phyloP scores from a whole-genome alignment of 1,140 invertebrate genomes.

The Cydia splendana region DNA sequence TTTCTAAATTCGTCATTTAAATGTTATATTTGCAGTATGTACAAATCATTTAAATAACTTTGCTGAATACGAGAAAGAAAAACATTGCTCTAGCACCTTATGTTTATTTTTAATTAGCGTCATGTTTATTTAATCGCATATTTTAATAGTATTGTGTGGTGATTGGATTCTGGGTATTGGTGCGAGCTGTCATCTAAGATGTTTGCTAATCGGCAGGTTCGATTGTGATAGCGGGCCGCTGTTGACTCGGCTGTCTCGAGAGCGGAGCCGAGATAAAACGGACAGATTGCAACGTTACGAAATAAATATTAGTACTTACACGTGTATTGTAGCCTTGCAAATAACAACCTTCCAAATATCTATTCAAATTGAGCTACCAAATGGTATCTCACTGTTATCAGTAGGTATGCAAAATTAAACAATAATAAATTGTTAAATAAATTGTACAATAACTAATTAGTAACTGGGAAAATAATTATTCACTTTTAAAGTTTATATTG shows the following conservation, averaged over 20 bases:
- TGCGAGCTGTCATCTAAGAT: constrained; percentile 13
- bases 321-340: background rate
- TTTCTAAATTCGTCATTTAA: too few species aligned
- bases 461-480: too few species aligned
- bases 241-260: background rate
- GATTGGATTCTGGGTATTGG: constrained; percentile 7
- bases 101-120: constrained; percentile 17
- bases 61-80: background rate
- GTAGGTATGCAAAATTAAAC: too few species aligned
- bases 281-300: background rate
- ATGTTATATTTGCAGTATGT: background rate
- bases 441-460: too few species aligned
- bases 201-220: constrained; percentile 14
- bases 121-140: constrained; percentile 8
- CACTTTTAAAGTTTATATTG: background rate
- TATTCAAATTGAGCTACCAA: too few species aligned
- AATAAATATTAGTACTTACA: background rate
- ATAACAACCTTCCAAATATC: too few species aligned
- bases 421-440: too few species aligned
- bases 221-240: constrained; percentile 20
- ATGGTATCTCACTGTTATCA: too few species aligned
- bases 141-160: constrained; percentile 15
- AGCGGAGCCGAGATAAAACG: background rate
- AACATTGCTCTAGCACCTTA: background rate
- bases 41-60: background rate